Conservation (phyloP, 2,797 vertebrate genomes). For the Thunnus albacares region DNA sequence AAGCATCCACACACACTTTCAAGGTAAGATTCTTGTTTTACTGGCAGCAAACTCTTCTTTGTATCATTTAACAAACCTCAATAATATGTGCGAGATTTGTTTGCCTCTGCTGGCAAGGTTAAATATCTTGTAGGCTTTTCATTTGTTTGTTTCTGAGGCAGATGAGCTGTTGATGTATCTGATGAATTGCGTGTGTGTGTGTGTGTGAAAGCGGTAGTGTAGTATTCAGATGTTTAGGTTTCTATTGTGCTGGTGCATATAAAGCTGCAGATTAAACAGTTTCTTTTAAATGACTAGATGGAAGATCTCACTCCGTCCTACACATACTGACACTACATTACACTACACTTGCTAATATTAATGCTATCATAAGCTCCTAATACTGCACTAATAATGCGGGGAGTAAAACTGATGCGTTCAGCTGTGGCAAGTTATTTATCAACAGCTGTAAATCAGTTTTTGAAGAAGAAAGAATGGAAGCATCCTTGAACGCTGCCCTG, state of each 20-base stretch:
- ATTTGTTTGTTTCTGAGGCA: constrained; percentile 5
- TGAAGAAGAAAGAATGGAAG: constrained; percentile 73
- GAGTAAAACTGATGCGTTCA: constrained; percentile 17
- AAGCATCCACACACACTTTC: constrained; percentile 41
- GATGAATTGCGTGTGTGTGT: background rate
- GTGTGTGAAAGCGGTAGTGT: background rate
- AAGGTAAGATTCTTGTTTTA: constrained; percentile 67
- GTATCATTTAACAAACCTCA: constrained; percentile 5
- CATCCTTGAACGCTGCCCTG: constrained; percentile 57
- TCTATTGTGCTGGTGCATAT: background rate
- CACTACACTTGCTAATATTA: constrained; percentile 10
- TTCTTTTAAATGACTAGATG: constrained; percentile 11
- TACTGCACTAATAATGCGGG: constrained; percentile 36
- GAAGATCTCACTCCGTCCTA: constrained; percentile 4
- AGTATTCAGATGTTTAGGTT: background rate
- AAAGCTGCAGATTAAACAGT: constrained; percentile 25
- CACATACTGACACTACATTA: background rate
- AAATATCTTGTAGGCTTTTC: constrained; percentile 17
- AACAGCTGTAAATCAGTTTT: constrained; percentile 72
- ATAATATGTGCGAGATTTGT: background rate
- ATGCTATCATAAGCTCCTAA: constrained; percentile 54
- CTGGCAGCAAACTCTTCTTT: background rate
- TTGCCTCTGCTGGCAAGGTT: constrained; percentile 5
- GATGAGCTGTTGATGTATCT: background rate
- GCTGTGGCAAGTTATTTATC: constrained; percentile 48